Percentiles rank a stretch among this genome's conserved stretches.
Evolutionary conservation across 2,113 vertebrate species (phyloP).

Genomic region (Hyperopisus bebe): DNA sequence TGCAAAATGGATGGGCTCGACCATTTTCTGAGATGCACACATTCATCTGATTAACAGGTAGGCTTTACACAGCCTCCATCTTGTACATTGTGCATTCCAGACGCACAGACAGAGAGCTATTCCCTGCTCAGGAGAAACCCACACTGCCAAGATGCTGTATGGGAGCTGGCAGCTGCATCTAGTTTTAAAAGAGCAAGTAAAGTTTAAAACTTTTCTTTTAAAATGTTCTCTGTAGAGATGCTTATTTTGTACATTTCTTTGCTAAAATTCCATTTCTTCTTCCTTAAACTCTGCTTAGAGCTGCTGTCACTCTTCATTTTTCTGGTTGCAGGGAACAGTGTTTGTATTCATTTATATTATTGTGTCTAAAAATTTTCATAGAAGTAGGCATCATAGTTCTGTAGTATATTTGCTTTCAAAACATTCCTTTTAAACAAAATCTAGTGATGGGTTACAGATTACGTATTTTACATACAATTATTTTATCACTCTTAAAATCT

Average conservation of each 20-base stretch:
- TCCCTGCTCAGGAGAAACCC: constrained; percentile 50
- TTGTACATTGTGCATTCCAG: background rate
- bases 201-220: background rate
- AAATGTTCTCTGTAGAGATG: background rate
- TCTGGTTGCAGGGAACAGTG: background rate
- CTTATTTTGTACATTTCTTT: background rate
- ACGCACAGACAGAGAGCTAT: background rate
- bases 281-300: background rate
- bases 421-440: background rate
- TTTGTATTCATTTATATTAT: background rate
- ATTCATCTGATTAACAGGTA: background rate
- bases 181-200: background rate
- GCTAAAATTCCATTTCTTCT: background rate
- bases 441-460: too few species aligned
- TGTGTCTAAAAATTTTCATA: background rate
- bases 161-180: background rate
- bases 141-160: constrained; percentile 50
- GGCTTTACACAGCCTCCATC: constrained; percentile 22
- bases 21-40: background rate
- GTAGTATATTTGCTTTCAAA: background rate
- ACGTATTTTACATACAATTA: background rate
- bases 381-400: background rate
- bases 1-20: background rate
- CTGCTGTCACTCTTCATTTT: background rate
- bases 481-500: background rate